phyloP scores from a whole-genome alignment of 2,797 vertebrate species.

The Sebastes cheni region DNA sequence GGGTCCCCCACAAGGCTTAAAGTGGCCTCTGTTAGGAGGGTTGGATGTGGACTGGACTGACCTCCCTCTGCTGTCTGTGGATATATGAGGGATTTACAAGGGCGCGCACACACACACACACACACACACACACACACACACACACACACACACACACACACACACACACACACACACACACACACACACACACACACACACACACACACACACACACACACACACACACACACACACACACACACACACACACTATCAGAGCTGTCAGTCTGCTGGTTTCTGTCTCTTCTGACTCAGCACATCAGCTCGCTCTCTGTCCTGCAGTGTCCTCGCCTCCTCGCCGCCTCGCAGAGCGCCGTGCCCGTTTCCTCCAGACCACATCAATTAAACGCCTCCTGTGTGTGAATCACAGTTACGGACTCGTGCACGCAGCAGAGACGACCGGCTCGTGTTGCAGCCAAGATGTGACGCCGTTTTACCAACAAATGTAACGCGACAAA shows the following conservation, averaged over 20 bases:
- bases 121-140: background rate
- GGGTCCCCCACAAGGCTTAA: background rate
- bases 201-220: background rate
- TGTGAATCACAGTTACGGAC: background rate
- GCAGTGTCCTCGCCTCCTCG: background rate
- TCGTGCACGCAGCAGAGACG: background rate
- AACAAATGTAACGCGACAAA: background rate
- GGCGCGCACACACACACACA: background rate
- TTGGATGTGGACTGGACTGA: background rate
- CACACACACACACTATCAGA: background rate
- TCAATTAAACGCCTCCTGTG: background rate
- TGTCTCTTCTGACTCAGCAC: slow-evolving; percentile 55
- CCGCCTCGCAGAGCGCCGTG: too few species aligned
- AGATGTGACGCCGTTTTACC: background rate
- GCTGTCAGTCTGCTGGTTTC: slow-evolving; percentile 37
- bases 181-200: background rate
- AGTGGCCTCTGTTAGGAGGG: too few species aligned
- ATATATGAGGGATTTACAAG: background rate
- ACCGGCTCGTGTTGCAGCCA: too few species aligned
- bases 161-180: background rate
- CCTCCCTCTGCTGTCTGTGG: background rate
- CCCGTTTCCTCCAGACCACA: background rate
- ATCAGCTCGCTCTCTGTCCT: background rate
- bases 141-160: background rate
- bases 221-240: background rate